Evolutionary conservation across 2,113 vertebrate species (phyloP).

Genomic region (Gopherus evgoodei): DNA sequence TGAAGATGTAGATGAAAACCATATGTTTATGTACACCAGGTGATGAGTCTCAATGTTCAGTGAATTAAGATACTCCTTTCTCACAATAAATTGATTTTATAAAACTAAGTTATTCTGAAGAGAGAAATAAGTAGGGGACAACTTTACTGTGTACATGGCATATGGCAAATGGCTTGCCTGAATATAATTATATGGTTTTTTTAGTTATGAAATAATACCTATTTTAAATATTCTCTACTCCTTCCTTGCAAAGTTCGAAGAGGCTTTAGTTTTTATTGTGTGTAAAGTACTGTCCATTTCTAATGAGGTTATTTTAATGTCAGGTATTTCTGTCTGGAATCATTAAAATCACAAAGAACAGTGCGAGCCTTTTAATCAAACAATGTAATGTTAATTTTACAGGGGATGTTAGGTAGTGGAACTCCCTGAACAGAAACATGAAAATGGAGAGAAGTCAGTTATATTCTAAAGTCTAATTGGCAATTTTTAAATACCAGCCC

Average conservation of each 20-base stretch:
- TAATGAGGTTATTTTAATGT: constrained; percentile 16
- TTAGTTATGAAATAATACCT: constrained; percentile 40
- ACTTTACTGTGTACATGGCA: constrained; percentile 7
- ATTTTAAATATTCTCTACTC: constrained; percentile 21
- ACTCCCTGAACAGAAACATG: constrained; percentile 7
- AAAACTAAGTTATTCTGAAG: constrained; percentile 45
- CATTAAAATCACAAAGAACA: not conserved
- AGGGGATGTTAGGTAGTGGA: constrained; percentile 15
- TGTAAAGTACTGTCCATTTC: not conserved
- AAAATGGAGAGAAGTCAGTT: not conserved
- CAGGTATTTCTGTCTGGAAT: constrained; percentile 31
- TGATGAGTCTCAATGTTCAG: constrained; percentile 19
- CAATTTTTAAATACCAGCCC: not conserved
- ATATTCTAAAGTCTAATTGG: constrained; percentile 28
- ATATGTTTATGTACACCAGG: not conserved
- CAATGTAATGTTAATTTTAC: not conserved
- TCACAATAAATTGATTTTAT: constrained; percentile 27
- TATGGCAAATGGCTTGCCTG: not conserved
- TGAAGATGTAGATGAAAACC: not conserved
- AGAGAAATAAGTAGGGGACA: constrained; percentile 31
- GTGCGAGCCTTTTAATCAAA: not conserved
- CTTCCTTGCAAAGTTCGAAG: not conserved
- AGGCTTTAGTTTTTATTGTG: not conserved
- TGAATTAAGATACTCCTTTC: constrained; percentile 2
- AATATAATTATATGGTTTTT: constrained; percentile 19